Base-by-base conservation (phyloP, 30 jellyfish, hydroid and myxozoan genomes). In the Cassiopea xamachana region DNA sequence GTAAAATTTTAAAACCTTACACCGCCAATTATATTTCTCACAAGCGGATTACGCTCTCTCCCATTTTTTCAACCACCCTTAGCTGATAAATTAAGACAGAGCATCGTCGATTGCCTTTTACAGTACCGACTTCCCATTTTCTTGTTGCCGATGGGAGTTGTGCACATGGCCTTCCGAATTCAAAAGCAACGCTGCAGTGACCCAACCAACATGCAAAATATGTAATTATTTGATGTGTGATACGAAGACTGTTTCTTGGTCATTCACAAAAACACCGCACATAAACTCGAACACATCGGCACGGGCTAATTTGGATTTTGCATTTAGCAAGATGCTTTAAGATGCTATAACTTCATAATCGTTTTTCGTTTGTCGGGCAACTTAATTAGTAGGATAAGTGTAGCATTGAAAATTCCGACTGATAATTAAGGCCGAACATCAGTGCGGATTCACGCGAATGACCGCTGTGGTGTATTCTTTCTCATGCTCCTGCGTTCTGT, bases 1-100 rank as follows among this genome's bases (percentile, higher is more conserved):
- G 60, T 49, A 48, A 58, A 79, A 49, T 88, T 16, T 15, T 51
- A 69, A 50, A 61, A 18, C 43, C 69, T 48, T 60, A 17, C 75
- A 88, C 95, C 95, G 90, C 95, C 50, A 88, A 88, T 88, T 88
- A 88, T 69, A 64, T 88, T 79, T 88, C 9, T 59, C 39, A 4
- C 39, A 81, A 79, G 81, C 2, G 83, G 95, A 88, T 88, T 79
- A 88, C 59, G 73, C 48, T 79, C 77, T 64, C 60, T 69, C 83
- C 47, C 46, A 64, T 69, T 68, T 51, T 68, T 48, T 62, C 69
- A 74, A 84, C 39, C 92, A 48, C 27, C 44, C 48, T 82, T 55
- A 49, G 46, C 76, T 55, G 7, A 84, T 44, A 70, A 5, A 55
- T 45, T 44, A 84, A 44, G 51, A 12, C 15, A 84, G 80, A 71